Evolutionary conservation across 1,140 invertebrate genomes (phyloP), one percentile per base, ranked within the genome.

Genomic region (Argopecten irradians): DNA sequence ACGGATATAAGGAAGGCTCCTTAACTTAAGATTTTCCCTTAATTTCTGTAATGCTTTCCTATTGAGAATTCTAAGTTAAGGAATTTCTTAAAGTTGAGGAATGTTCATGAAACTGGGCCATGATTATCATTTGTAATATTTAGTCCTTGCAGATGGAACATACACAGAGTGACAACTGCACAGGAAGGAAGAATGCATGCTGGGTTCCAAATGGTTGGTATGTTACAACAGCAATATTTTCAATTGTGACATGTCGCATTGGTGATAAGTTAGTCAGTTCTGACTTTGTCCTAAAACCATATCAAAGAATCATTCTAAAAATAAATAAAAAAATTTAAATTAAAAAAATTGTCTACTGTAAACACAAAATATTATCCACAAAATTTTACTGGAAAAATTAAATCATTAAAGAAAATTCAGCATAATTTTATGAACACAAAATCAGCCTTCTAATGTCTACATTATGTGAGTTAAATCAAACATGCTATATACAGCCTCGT

Each of bases 361-460:
- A 39, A 39, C 36, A 39, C 36, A 39, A 39, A 1, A 71, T n/a
- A 71, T 71, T 71, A 71, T 28, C 8, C 22, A 71, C 28, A n/a
- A 71, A n/a, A 28, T 5, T 71, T 16, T 71, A 71, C 55, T 71
- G 16, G n/a, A 28, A 71, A 71, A 71, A 71, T 28, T 28, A 71
- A 71, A 71, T 28, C 55, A 71, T 71, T 71, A 28, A 71, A n/a
- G 16, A n/a, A 28, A 71, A 71, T 28, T 28, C 22, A n/a, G 5
- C 55, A 71, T 28, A 71, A 71, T 71, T 16, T 71, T 71, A 71
- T 11, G 55, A 71, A 71, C 55, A 71, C 55, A 28, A 71, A 71
- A 71, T 71, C 55, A 71, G 55, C n/a, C 55, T 71, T 71, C 55
- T 71, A 71, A 22, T 16, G 55, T 71, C 55, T 71, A 71, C 43